These are phyloP conservation scores for Lordiphosa mommai DNA, from an alignment of 1,140 invertebrate genomes.

Conservation along the genomic window DNA sequence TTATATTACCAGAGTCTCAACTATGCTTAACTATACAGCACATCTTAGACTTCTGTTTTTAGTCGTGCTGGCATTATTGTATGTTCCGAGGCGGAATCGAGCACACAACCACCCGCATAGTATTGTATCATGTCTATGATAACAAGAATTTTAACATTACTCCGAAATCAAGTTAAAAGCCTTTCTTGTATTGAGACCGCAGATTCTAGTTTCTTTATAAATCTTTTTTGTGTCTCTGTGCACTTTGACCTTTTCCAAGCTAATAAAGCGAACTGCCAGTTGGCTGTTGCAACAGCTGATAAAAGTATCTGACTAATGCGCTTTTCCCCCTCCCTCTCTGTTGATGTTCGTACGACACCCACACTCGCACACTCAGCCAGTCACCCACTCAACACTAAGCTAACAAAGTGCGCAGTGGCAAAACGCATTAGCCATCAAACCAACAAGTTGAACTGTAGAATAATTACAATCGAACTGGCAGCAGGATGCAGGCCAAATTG, in stretches of 20 bases:
- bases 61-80: too few species aligned
- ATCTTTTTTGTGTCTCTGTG: neutral
- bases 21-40: too few species aligned
- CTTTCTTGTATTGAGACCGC: too few species aligned
- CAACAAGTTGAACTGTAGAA: slow-evolving; percentile 56
- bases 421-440: slow-evolving; percentile 58
- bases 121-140: too few species aligned
- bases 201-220: too few species aligned
- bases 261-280: slow-evolving; percentile 38
- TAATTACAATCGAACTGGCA: slow-evolving; percentile 63
- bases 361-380: slow-evolving; percentile 1
- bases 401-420: slow-evolving; percentile 30
- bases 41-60: too few species aligned
- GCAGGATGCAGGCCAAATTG: slow-evolving; percentile 23
- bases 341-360: slow-evolving; percentile 8
- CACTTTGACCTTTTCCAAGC: neutral
- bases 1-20: too few species aligned
- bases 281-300: slow-evolving; percentile 39
- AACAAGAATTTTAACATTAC: too few species aligned
- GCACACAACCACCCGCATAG: too few species aligned
- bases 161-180: too few species aligned
- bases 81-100: too few species aligned
- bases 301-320: slow-evolving; percentile 49
- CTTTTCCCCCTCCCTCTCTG: slow-evolving; percentile 35
- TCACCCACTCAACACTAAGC: too few species aligned